phyloP scores from a whole-genome alignment of 2,113 vertebrate species.

The Sceloporus undulatus region DNA sequence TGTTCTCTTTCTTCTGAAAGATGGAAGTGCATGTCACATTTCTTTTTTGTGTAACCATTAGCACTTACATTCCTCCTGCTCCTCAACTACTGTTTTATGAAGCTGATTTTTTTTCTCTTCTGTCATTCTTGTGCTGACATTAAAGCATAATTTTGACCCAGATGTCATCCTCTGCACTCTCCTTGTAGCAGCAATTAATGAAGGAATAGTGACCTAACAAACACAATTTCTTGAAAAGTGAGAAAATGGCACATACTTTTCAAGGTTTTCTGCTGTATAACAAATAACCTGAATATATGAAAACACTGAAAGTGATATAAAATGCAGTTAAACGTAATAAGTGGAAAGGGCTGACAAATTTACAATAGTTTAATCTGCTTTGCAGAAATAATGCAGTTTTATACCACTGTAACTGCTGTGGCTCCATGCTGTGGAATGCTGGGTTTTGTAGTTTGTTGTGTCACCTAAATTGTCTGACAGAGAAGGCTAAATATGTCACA shows the following conservation, averaged over 20 bases:
- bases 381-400: no score
- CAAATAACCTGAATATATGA: neutral
- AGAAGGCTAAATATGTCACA: no score
- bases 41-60: constrained; percentile 1
- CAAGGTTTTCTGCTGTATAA: neutral
- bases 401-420: no score
- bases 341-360: neutral
- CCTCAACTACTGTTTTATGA: constrained; percentile 27
- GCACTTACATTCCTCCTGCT: constrained; percentile 34
- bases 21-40: constrained; percentile 2
- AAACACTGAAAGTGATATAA: neutral
- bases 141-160: neutral
- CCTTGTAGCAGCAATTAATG: neutral
- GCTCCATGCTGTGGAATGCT: no score
- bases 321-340: neutral
- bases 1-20: constrained; percentile 33
- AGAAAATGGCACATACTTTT: neutral
- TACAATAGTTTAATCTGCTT: neutral
- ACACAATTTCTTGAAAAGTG: neutral
- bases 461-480: no score
- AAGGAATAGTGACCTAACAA: neutral
- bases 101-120: neutral
- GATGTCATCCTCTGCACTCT: neutral
- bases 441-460: no score
- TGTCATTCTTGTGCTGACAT: constrained; percentile 21